Evolutionary conservation across 2,797 vertebrate species (phyloP).

Genomic region (Craterocephalus amniculus): DNA sequence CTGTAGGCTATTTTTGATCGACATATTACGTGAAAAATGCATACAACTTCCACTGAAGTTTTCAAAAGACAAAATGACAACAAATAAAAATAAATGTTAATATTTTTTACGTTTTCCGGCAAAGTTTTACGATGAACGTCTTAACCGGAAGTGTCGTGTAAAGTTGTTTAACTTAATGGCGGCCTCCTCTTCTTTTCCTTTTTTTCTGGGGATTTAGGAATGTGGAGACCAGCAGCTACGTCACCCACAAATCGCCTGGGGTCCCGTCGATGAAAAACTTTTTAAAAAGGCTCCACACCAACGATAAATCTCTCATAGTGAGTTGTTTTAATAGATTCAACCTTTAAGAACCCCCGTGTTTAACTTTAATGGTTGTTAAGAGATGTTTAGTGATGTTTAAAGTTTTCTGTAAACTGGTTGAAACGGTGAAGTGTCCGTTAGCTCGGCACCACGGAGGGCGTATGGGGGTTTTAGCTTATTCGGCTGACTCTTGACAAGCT

Average conservation of each 20-base stretch:
- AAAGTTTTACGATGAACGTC: slow-evolving; percentile 48
- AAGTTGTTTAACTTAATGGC: rapidly evolving
- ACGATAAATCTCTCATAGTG: slow-evolving; percentile 11
- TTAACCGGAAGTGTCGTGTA: not conserved
- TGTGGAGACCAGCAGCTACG: slow-evolving; percentile 70
- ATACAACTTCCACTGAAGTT: too few relatives aligned
- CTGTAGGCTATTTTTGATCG: too few relatives aligned
- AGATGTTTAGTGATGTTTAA: slow-evolving; percentile 6
- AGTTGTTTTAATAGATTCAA: not conserved
- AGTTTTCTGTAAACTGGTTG: slow-evolving; percentile 4
- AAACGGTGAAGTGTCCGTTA: slow-evolving; percentile 50
- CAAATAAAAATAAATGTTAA: not conserved
- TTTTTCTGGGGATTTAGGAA: slow-evolving; percentile 63
- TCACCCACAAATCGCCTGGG: slow-evolving; percentile 62
- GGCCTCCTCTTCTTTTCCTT: not conserved
- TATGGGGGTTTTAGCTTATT: not conserved
- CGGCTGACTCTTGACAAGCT: not conserved
- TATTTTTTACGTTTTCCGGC: not conserved
- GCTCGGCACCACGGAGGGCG: slow-evolving; percentile 9
- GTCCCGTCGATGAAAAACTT: slow-evolving; percentile 41
- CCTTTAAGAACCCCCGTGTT: rapidly evolving
- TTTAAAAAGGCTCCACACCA: not conserved
- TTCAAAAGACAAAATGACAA: not conserved
- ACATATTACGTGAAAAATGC: too few relatives aligned
- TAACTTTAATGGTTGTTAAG: rapidly evolving